Percentiles rank a stretch among this genome's conserved stretches.
Evolutionary conservation across 1,140 invertebrate genomes (phyloP).

Genomic region (Hyles euphorbiae): DNA sequence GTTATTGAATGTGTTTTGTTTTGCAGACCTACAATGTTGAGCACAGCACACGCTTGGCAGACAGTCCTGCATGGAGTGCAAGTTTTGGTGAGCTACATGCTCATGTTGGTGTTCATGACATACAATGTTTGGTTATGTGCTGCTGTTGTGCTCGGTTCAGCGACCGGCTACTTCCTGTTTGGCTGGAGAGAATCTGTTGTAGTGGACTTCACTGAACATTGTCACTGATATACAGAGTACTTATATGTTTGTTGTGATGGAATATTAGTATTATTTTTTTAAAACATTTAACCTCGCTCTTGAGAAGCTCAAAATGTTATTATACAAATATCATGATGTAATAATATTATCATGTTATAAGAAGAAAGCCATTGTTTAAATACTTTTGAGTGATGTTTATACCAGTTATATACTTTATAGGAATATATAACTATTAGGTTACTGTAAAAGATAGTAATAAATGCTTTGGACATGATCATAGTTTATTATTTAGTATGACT

Average conservation of each 20-base stretch:
- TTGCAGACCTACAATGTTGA: slow-evolving; percentile 87
- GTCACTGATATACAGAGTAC: slow-evolving; percentile 81
- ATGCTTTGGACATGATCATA: slow-evolving; percentile 24
- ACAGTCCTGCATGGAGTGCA: slow-evolving; percentile 93
- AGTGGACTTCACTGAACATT: slow-evolving; percentile 96
- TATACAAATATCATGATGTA: slow-evolving; percentile 44
- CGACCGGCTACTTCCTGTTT: slow-evolving; percentile 94
- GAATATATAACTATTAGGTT: slow-evolving; percentile 53
- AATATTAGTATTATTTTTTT: slow-evolving; percentile 52
- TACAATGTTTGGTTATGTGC: slow-evolving; percentile 97
- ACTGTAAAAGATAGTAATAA: slow-evolving; percentile 42
- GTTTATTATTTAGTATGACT: no score
- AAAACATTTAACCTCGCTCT: slow-evolving; percentile 44
- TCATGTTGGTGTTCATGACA: slow-evolving; percentile 99
- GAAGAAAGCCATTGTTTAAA: slow-evolving; percentile 50
- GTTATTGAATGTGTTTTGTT: slow-evolving; percentile 1
- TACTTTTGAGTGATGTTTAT: slow-evolving; percentile 57
- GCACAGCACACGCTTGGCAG: slow-evolving; percentile 87
- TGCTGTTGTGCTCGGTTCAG: slow-evolving; percentile 92
- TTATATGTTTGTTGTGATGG: slow-evolving; percentile 17
- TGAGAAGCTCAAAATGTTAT: slow-evolving; percentile 43
- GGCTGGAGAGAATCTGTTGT: slow-evolving; percentile 95
- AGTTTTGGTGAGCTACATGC: slow-evolving; percentile 87
- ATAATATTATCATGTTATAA: slow-evolving; percentile 50
- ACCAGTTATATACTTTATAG: slow-evolving; percentile 57